phyloP scores from a whole-genome alignment of 2,113 vertebrate genomes.

The Phasianus colchicus region DNA sequence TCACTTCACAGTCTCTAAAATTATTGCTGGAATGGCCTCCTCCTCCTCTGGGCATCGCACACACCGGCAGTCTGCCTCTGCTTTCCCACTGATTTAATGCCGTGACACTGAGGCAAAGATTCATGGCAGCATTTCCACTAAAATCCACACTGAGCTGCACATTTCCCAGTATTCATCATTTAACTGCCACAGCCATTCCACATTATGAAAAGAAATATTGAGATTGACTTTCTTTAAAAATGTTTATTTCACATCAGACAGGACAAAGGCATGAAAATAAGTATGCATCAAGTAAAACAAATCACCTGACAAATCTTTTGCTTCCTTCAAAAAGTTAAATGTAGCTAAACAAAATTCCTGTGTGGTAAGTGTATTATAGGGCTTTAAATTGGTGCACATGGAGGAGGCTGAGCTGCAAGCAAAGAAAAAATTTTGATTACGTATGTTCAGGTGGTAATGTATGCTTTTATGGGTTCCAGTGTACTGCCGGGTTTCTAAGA shows the following conservation, averaged over 20 bases:
- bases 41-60: slow-evolving; percentile 30
- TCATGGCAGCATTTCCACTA: slow-evolving; percentile 11
- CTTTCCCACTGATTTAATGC: slow-evolving; percentile 49
- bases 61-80: slow-evolving; percentile 8
- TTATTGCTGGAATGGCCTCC: slow-evolving; percentile 46
- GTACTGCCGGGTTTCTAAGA: slow-evolving; percentile 43
- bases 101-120: neutral
- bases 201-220: neutral
- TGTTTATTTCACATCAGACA: neutral
- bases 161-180: slow-evolving; percentile 37
- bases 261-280: slow-evolving; percentile 21
- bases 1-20: slow-evolving; percentile 42
- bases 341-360: slow-evolving; percentile 22
- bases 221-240: neutral
- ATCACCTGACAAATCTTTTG: slow-evolving; percentile 11
- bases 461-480: slow-evolving; percentile 17
- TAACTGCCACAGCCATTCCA: slow-evolving; percentile 1
- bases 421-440: slow-evolving; percentile 37
- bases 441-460: slow-evolving; percentile 46
- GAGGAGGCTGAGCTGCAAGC: slow-evolving; percentile 23
- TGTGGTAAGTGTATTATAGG: neutral
- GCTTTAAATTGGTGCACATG: slow-evolving; percentile 21
- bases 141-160: neutral
- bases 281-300: neutral
- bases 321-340: slow-evolving; percentile 18